These are phyloP conservation scores for Campylomormyrus numenius DNA, from an alignment of 2,113 vertebrate genomes.

Conservation along the genomic window DNA sequence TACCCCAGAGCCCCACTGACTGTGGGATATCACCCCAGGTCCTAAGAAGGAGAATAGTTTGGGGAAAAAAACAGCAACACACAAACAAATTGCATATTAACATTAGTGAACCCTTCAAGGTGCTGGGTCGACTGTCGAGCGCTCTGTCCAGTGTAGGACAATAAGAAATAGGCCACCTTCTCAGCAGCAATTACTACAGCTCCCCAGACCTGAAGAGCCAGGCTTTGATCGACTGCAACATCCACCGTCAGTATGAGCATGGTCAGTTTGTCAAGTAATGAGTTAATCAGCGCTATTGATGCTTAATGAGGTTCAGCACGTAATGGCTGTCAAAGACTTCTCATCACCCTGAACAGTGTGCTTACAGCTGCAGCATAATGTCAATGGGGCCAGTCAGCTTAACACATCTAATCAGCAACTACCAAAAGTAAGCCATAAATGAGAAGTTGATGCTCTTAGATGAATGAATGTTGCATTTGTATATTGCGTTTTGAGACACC, in stretches of 20 bases:
- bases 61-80: neutral
- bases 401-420: neutral
- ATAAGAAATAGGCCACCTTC: neutral
- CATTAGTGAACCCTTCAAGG: neutral
- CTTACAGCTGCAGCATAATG: neutral
- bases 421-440: neutral
- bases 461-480: neutral
- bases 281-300: neutral
- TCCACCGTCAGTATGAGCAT: neutral
- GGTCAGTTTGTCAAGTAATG: neutral
- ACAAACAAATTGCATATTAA: slow-evolving; percentile 10
- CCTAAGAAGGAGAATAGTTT: neutral
- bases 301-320: neutral
- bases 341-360: neutral
- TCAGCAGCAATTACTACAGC: neutral
- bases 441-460: neutral
- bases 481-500: neutral
- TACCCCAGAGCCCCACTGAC: neutral
- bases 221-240: neutral
- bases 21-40: neutral
- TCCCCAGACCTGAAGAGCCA: neutral
- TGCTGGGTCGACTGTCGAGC: neutral
- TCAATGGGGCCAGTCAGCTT: neutral
- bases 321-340: neutral
- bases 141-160: neutral